Evolutionary conservation across 2,113 vertebrate species (phyloP).

Genomic region (Loxodonta africana): DNA sequence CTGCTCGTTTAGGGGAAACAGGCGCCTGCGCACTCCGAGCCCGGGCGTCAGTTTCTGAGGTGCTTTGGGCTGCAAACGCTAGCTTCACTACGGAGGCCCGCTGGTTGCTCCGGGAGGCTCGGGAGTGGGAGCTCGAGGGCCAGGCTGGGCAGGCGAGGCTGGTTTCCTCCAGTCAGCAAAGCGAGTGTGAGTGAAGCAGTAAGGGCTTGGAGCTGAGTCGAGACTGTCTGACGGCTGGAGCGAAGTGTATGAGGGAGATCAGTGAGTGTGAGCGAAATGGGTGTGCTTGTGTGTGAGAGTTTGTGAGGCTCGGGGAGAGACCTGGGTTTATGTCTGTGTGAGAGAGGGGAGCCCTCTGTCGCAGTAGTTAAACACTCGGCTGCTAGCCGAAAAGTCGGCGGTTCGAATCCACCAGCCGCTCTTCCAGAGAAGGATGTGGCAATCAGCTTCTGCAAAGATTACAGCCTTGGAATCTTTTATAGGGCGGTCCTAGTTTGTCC

Average conservation of each 20-base stretch:
- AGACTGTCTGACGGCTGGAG: neutral
- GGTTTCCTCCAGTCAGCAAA: neutral
- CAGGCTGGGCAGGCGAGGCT: neutral
- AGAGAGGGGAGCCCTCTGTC: neutral
- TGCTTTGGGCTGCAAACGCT: too few relatives aligned
- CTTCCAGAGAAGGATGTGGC: too few relatives aligned
- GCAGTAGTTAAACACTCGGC: too few relatives aligned
- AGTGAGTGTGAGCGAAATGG: neutral
- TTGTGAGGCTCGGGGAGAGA: neutral
- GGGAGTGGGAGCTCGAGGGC: neutral
- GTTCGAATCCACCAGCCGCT: too few relatives aligned
- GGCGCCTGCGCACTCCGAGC: neutral
- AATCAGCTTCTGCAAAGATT: too few relatives aligned
- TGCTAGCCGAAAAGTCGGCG: too few relatives aligned
- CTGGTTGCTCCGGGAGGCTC: too few relatives aligned
- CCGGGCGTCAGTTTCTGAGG: neutral
- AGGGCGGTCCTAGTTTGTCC: too few relatives aligned
- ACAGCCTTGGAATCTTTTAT: too few relatives aligned
- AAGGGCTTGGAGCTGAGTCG: fast-evolving
- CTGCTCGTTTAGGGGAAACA: fast-evolving
- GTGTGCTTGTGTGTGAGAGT: neutral
- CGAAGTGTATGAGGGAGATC: neutral
- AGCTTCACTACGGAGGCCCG: too few relatives aligned
- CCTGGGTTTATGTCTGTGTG: too few relatives aligned
- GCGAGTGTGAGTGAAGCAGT: neutral